Conservation (phyloP, 2,797 vertebrate species). For the Erethizon dorsatum region DNA sequence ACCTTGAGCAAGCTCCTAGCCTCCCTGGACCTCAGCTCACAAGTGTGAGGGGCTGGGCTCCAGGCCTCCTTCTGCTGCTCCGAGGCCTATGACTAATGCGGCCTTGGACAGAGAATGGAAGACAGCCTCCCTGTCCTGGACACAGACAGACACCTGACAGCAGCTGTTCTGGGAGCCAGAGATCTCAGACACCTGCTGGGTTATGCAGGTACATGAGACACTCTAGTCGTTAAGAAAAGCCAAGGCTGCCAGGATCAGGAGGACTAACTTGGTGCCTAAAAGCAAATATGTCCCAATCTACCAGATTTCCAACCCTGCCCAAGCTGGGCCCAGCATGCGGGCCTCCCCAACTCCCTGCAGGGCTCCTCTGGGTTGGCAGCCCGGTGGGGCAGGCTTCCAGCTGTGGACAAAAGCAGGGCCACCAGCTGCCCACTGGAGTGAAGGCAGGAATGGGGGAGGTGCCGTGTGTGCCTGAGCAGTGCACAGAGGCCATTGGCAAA, state of each 20-base stretch:
- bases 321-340: not conserved
- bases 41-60: not conserved
- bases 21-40: not conserved
- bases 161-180: not conserved
- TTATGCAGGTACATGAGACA: not conserved
- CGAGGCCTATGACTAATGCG: not conserved
- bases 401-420: conserved; percentile 28
- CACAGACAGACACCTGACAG: not conserved
- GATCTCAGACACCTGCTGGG: not conserved
- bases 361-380: not conserved
- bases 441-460: not conserved
- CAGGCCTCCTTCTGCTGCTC: not conserved
- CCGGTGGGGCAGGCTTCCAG: conserved; percentile 62
- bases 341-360: not conserved
- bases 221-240: not conserved
- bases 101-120: not conserved
- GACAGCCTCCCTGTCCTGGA: not conserved
- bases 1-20: not conserved
- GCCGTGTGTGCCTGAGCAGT: not conserved
- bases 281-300: not conserved
- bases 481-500: not conserved
- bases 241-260: not conserved
- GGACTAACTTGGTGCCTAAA: not conserved
- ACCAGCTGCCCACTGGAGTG: conserved; percentile 48
- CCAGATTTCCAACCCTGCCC: not conserved